Evolutionary conservation across 1,140 invertebrate genomes (phyloP).

Genomic region (Cydia fagiglandana): DNA sequence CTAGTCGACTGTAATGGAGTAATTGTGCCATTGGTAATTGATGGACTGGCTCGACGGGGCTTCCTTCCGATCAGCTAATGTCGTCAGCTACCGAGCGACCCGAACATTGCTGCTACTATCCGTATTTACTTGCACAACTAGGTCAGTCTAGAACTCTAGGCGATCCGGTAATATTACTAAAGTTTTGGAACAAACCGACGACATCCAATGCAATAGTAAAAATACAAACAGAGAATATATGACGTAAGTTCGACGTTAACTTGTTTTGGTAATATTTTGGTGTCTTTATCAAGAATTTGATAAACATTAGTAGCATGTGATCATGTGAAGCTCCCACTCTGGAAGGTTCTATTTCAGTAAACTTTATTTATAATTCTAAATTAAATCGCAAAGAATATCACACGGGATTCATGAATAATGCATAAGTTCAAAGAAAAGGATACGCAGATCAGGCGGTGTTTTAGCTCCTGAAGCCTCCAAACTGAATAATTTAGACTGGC

Average conservation of each 20-base stretch:
- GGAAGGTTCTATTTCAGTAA: slow-evolving; percentile 19
- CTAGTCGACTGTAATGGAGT: slow-evolving; percentile 54
- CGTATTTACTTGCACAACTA: slow-evolving; percentile 23
- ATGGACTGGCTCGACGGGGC: slow-evolving; percentile 47
- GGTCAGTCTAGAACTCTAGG: slow-evolving; percentile 15
- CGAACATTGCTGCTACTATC: slow-evolving; percentile 9
- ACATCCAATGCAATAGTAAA: background rate
- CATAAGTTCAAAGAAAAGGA: slow-evolving; percentile 57
- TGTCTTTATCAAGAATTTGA: background rate
- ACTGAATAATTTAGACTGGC: slow-evolving; percentile 61
- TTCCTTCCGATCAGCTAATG: slow-evolving; percentile 55
- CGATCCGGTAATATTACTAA: slow-evolving; percentile 9
- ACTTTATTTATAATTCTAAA: slow-evolving; percentile 44
- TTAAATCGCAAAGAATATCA: slow-evolving; percentile 61
- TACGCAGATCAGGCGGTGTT: slow-evolving; percentile 62
- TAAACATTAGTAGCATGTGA: background rate
- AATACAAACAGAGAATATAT: background rate
- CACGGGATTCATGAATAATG: slow-evolving; percentile 63
- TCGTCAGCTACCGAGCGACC: slow-evolving; percentile 29
- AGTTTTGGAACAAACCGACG: background rate
- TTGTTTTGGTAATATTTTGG: background rate
- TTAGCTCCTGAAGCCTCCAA: slow-evolving; percentile 52
- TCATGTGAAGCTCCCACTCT: too few relatives aligned
- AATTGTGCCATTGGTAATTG: slow-evolving; percentile 62
- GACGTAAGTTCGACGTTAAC: background rate